Percentiles rank a stretch among this genome's conserved stretches.
Evolutionary conservation across 2,797 vertebrate species (phyloP).

Genomic region (Takifugu ocellatus): DNA sequence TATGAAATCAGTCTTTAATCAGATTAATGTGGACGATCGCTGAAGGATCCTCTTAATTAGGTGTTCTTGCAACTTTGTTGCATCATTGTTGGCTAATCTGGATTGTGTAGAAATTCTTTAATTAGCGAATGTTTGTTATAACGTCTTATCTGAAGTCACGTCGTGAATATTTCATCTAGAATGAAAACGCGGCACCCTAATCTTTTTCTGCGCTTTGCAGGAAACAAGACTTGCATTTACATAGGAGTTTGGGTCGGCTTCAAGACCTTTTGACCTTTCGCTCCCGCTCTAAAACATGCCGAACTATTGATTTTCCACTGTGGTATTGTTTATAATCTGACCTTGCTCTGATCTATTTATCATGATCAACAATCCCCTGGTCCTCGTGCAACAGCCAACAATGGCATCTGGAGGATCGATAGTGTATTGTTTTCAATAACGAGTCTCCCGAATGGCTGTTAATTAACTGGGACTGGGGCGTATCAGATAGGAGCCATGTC

Average conservation of each 20-base stretch:
- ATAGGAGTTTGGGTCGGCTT: conserved; percentile 3
- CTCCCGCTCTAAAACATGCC: conserved; percentile 7
- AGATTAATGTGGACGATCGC: conserved; percentile 47
- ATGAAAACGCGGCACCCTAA: conserved; percentile 27
- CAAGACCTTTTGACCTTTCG: conserved; percentile 21
- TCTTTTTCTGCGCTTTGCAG: conserved; percentile 37
- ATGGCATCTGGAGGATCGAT: conserved; percentile 42
- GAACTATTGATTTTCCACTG: conserved; percentile 5
- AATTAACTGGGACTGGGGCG: conserved; percentile 37
- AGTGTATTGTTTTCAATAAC: conserved; percentile 39
- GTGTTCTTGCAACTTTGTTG: conserved; percentile 65
- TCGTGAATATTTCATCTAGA: conserved; percentile 54
- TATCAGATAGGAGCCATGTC: not conserved
- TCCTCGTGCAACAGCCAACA: conserved; percentile 42
- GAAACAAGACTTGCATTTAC: conserved; percentile 6
- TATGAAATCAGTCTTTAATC: conserved; percentile 47
- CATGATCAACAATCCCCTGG: conserved; percentile 38
- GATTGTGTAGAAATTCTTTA: conserved; percentile 63
- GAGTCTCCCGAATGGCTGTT: conserved; percentile 33
- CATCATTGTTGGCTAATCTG: conserved; percentile 59
- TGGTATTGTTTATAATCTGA: conserved; percentile 26
- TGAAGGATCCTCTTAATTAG: conserved; percentile 64
- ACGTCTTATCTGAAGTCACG: conserved; percentile 41
- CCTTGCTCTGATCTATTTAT: conserved; percentile 30
- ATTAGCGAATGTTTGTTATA: conserved; percentile 61